These are phyloP conservation scores for Melinopterus prodromus DNA, from an alignment of 2,888 invertebrate species.

Conservation along the genomic window DNA sequence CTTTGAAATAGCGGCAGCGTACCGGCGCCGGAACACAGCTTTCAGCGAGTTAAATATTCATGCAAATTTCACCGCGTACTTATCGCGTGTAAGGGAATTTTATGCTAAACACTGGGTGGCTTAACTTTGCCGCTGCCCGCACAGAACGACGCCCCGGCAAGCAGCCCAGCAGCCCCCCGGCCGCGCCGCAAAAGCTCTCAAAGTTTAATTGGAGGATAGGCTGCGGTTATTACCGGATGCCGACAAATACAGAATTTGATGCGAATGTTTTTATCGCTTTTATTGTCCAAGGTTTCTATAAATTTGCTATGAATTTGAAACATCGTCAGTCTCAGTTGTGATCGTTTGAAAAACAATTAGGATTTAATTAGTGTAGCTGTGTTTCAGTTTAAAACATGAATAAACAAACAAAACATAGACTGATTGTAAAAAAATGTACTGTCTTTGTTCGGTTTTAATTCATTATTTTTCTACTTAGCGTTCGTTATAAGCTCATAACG, in stretches of 20 bases:
- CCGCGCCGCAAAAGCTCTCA: background rate
- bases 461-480: no score
- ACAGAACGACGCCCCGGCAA: background rate
- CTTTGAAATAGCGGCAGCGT: constrained; percentile 46
- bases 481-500: no score
- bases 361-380: no score
- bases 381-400: no score
- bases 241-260: background rate
- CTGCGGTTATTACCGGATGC: background rate
- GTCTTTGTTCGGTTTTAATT: no score
- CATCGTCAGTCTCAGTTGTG: no score
- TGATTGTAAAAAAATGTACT: no score
- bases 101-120: constrained; percentile 33
- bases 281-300: background rate
- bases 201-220: background rate
- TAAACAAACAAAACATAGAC: no score
- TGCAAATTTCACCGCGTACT: constrained; percentile 43
- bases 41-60: constrained; percentile 52
- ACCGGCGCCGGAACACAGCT: constrained; percentile 44
- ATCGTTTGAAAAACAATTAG: no score
- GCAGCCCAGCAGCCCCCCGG: background rate
- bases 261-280: background rate
- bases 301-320: no score
- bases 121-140: constrained; percentile 4
- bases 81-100: constrained; percentile 37